Base-by-base conservation (phyloP, 92 coral and sea anemone species). In the Umimayanthus kanabou region DNA sequence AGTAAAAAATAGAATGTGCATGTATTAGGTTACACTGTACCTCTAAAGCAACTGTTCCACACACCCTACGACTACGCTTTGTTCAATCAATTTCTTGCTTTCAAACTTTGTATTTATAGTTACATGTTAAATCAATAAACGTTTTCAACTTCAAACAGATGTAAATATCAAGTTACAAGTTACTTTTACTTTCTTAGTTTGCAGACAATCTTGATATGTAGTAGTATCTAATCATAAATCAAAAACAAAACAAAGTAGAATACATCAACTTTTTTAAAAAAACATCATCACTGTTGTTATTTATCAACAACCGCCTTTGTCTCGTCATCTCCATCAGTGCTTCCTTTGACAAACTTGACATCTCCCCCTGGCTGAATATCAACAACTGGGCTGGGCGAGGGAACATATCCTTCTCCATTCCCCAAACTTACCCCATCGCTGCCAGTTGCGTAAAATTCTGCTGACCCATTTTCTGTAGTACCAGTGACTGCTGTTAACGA, bases 341-440 rank as follows among this genome's bases (percentile, higher is more conserved):
- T 90, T 76, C 87, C 91, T 76, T 86, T 92, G 77, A 85, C 91
- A 91, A 95, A 95, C 90, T 92, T 93, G 82, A 95, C 96, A 72
- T 90, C 96, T 69, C 91, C 93, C 53, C 92, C 94, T 64, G 89
- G 93, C 81, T 95, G 90, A 66, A 95, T 93, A 40, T 82, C 84
- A 58, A 95, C 98, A 76, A 89, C 96, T 33, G 98, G 96, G 69
- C 96, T 95, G 92, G 93, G 92, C 37, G 98, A 89, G 28, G 96
- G 87, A 61, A 13, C 77, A 86, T 57, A 83, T 67, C 78, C 88
- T 80, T 84, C 85, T 53, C 84, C 55, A 29, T 84, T 88, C 77
- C 88, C 85, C 76, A 81, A 87, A 95, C 98, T 95, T 95, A 95
- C 98, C 98, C 92, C 87, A n/a, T 77, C 55, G 18, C 53, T 43